Evolutionary conservation across 2,797 vertebrate genomes (phyloP).

Genomic region (Lutjanus campechanus): DNA sequence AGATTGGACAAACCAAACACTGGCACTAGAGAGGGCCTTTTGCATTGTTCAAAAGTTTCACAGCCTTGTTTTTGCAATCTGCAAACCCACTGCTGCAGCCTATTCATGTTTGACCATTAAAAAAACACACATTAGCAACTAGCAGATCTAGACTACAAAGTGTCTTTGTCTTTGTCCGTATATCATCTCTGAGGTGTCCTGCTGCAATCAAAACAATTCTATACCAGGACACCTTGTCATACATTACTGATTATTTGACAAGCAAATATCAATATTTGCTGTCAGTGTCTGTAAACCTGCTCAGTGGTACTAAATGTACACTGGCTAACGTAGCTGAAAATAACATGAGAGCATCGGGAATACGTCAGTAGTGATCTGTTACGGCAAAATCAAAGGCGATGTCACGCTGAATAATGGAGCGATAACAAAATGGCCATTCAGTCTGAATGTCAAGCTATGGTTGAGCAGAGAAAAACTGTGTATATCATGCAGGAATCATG

Average conservation of each 20-base stretch:
- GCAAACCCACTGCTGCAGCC: too few relatives aligned
- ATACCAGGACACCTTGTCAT: background rate
- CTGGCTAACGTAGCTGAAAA: background rate
- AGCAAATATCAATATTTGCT: background rate
- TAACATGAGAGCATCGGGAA: background rate
- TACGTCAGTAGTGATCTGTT: background rate
- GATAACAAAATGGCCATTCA: conserved; percentile 15
- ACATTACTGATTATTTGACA: background rate
- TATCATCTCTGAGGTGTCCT: background rate
- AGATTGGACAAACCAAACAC: too few relatives aligned
- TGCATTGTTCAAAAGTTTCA: too few relatives aligned
- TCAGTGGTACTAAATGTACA: background rate
- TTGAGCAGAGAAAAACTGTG: background rate
- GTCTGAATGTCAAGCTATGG: conserved; percentile 17
- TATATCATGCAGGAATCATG: conserved; percentile 19
- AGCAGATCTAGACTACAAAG: too few relatives aligned
- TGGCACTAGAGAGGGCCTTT: too few relatives aligned
- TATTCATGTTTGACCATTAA: too few relatives aligned
- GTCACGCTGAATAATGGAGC: conserved; percentile 28
- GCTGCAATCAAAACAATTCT: background rate
- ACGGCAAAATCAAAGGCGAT: background rate
- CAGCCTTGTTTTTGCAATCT: too few relatives aligned
- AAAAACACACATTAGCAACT: too few relatives aligned
- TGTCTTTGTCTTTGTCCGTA: background rate
- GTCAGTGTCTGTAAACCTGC: background rate